Evolutionary conservation across 2,888 invertebrate genomes (phyloP).

Genomic region (Philopedon plagiatum): DNA sequence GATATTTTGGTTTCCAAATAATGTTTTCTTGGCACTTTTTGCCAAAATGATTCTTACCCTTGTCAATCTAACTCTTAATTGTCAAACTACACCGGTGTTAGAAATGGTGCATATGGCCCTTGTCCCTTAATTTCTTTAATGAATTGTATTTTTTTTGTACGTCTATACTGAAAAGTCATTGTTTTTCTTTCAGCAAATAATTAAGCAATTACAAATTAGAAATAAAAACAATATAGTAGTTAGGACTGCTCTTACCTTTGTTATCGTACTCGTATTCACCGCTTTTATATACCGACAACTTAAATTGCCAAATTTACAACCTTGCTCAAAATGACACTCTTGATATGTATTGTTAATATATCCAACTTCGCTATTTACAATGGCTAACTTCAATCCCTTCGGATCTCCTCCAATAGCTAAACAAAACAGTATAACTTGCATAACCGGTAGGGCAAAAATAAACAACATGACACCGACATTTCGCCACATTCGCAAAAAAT

Average conservation of each 20-base stretch:
- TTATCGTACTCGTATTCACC: slow-evolving; percentile 72
- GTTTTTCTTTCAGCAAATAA: too few relatives aligned
- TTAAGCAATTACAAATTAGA: too few relatives aligned
- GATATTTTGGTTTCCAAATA: too few relatives aligned
- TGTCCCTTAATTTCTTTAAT: too few relatives aligned
- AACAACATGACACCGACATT: slow-evolving; percentile 95
- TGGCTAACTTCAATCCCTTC: slow-evolving; percentile 83
- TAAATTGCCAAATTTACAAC: slow-evolving; percentile 80
- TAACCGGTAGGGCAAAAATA: slow-evolving; percentile 91
- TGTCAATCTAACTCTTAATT: too few relatives aligned
- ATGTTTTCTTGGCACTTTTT: too few relatives aligned
- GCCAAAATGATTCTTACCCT: too few relatives aligned
- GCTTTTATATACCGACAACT: slow-evolving; percentile 78
- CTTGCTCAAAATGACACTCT: slow-evolving; percentile 71
- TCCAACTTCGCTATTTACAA: slow-evolving; percentile 78
- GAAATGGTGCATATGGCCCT: too few relatives aligned
- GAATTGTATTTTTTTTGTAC: too few relatives aligned
- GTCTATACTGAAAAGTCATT: too few relatives aligned
- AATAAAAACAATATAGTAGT: too few relatives aligned
- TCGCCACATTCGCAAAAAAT: slow-evolving; percentile 92
- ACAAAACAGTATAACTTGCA: slow-evolving; percentile 95
- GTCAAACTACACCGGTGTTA: too few relatives aligned
- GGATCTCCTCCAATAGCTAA: slow-evolving; percentile 92
- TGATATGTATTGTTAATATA: slow-evolving; percentile 62
- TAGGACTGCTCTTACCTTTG: slow-evolving; percentile 70